Base-by-base conservation (phyloP, 2,113 vertebrate species). In the Hypomesus transpacificus region DNA sequence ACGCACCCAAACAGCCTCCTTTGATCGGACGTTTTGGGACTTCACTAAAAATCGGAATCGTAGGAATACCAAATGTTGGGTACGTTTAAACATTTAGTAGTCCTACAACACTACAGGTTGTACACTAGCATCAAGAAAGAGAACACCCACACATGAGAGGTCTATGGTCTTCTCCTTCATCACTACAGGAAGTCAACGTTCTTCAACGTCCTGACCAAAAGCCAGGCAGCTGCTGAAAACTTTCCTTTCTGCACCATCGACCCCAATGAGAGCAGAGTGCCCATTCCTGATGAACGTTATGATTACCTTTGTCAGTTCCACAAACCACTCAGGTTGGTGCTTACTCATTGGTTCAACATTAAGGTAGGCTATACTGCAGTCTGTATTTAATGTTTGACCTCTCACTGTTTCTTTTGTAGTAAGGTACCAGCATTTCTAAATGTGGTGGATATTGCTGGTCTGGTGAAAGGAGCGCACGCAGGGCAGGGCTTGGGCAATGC, bases 221-320 rank as follows among this genome's bases (percentile, higher is more conserved):
- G 95, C 80, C 96, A 98, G 77, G 97, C 95, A 0, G 90, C 96
- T 34, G 97, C 97, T 0, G 96, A 99, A 78, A 99, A 99, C 34
- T 99, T 99, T 78, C 97, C 97, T 0, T 99, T 99, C 91, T 99
- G 97, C 89, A 99, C 97, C 18, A 99, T 99, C 61, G 96, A 99
- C 82, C 97, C 97, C 17, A 99, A 99, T 20, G 97, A 99, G 86
- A 98, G 96, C 86, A 91, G 96, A 77, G 97, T 99, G 1, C 97
- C 97, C 31, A 95, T 99, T 81, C 97, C 97, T 1, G 97, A 99
- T 82, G 95, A 96, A 62, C 94, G 97, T 83, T 99, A 83, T 76
- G 95, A 99, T 68, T 99, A 94, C 80, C 92, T 99, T 1, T 98
- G 96, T 86, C 89, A 96, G 71, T 96, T 95, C 82, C 97, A 99